A percentile compares a stretch with the other conserved stretches of the same genome.
phyloP scores from a whole-genome alignment of 2,888 invertebrate genomes.

The Petrolisthes cinctipes region DNA sequence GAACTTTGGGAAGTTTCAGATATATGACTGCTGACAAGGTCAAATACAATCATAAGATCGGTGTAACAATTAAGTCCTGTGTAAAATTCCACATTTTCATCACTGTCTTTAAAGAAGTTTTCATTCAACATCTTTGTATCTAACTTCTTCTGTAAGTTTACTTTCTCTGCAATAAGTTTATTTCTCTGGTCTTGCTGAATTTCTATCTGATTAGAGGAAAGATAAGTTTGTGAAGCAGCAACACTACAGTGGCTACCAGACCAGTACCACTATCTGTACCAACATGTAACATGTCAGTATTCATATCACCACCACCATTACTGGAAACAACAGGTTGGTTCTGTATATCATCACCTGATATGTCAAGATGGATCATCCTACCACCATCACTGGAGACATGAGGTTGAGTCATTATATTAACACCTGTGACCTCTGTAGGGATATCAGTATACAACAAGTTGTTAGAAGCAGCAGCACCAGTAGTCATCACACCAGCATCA shows the following conservation, averaged over 20 bases:
- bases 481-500: not conserved
- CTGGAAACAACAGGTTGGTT: not conserved
- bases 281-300: not conserved
- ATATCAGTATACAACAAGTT: not conserved
- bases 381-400: not conserved
- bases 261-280: not conserved
- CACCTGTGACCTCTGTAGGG: not conserved
- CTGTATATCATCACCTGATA: not conserved
- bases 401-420: not conserved
- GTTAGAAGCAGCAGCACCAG: not conserved
- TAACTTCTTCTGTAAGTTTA: not conserved
- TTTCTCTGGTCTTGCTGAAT: not conserved
- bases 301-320: not conserved
- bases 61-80: not conserved
- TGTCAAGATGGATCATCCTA: not conserved
- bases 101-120: not conserved
- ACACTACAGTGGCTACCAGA: not conserved
- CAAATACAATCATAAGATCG: not conserved
- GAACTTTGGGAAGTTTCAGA: not conserved
- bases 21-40: not conserved
- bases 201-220: not conserved
- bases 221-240: not conserved
- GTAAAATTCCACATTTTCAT: not conserved
- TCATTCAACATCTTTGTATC: not conserved
- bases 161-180: not conserved